Conservation (phyloP, 2,888 invertebrate genomes). For the Cephus rjabovi region DNA sequence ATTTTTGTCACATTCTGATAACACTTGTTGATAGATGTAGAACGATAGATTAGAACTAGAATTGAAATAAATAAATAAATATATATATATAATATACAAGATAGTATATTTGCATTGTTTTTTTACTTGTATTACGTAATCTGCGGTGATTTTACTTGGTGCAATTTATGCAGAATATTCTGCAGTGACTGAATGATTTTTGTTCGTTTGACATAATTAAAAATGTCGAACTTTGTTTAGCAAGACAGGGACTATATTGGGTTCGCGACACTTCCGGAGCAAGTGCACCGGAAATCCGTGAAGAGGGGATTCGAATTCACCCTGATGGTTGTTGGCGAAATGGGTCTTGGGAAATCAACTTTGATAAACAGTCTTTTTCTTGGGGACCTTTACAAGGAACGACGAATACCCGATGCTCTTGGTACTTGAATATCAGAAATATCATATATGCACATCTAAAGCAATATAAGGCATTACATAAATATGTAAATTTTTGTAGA, state of each 20-base stretch:
- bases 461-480: not conserved
- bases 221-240: slow-evolving; percentile 34
- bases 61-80: not conserved
- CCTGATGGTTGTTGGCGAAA: slow-evolving; percentile 95
- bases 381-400: slow-evolving; percentile 91
- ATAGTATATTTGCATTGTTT: not conserved
- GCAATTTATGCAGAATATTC: not conserved
- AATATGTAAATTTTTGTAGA: slow-evolving; percentile 62
- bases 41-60: not conserved
- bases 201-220: not conserved
- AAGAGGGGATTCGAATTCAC: slow-evolving; percentile 97
- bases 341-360: slow-evolving; percentile 94
- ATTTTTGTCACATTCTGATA: not conserved
- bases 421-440: slow-evolving; percentile 66
- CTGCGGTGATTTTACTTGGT: not conserved
- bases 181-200: not conserved
- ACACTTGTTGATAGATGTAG: not conserved
- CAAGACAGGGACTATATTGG: slow-evolving; percentile 79
- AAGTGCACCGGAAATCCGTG: slow-evolving; percentile 95
- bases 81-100: not conserved
- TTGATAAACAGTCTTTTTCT: slow-evolving; percentile 94
- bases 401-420: slow-evolving; percentile 79
- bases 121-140: too few species aligned
- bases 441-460: not conserved
- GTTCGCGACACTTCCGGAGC: slow-evolving; percentile 94